Evolutionary conservation across 2,113 vertebrate species (phyloP).

Genomic region (Macrotus californicus): DNA sequence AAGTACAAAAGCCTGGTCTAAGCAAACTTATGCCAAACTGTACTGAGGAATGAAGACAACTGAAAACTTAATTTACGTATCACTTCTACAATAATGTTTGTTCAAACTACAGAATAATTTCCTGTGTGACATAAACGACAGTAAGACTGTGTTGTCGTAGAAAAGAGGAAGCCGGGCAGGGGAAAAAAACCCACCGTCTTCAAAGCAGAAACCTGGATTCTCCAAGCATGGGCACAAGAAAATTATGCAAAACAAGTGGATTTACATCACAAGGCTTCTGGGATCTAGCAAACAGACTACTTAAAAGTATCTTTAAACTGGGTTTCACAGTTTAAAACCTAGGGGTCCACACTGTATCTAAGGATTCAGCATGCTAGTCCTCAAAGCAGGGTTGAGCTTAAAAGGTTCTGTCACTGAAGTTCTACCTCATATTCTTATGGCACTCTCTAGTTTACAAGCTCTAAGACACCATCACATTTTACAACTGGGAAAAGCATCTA

Average conservation of each 20-base stretch:
- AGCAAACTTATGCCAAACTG: not conserved
- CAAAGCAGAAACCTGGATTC: slow-evolving; percentile 10
- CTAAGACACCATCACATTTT: not conserved
- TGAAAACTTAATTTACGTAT: not conserved
- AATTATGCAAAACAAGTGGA: not conserved
- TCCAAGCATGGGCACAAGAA: not conserved
- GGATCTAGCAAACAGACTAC: not conserved
- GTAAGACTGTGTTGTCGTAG: not conserved
- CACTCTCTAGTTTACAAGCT: not conserved
- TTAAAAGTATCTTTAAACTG: not conserved
- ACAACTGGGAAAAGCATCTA: not conserved
- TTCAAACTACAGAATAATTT: not conserved
- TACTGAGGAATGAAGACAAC: not conserved
- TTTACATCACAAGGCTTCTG: not conserved
- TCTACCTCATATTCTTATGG: not conserved
- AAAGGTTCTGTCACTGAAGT: not conserved
- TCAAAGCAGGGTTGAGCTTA: not conserved
- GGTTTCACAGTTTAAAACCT: slow-evolving; percentile 5
- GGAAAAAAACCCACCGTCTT: not conserved
- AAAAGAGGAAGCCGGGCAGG: not conserved
- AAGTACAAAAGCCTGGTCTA: not conserved
- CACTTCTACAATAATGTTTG: not conserved
- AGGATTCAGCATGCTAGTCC: not conserved
- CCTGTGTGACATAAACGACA: not conserved
- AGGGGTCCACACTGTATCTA: not conserved